Percentiles rank a stretch among this genome's conserved stretches.
Evolutionary conservation across 2,888 invertebrate species (phyloP).

Genomic region (Ceramica pisi): DNA sequence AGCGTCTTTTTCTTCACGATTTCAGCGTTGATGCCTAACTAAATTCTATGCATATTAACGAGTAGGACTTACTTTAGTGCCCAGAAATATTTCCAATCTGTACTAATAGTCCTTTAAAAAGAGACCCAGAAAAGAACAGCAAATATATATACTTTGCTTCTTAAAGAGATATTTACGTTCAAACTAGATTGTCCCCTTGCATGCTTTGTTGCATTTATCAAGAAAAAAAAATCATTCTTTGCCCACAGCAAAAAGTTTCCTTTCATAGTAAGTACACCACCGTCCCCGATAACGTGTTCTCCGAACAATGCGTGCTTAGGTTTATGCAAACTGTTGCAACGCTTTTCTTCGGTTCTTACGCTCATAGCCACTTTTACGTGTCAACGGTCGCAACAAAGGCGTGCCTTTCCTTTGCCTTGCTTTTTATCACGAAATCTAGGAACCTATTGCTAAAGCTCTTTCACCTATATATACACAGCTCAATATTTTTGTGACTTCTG

Average conservation of each 20-base stretch:
- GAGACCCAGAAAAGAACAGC: not conserved
- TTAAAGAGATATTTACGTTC: not conserved
- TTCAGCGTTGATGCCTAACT: not conserved
- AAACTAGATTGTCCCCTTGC: not conserved
- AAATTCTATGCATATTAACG: not conserved
- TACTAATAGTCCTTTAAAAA: not conserved
- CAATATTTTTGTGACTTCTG: not conserved
- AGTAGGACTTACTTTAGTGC: not conserved
- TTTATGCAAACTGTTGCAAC: slow-evolving; percentile 51
- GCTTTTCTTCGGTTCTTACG: slow-evolving; percentile 20
- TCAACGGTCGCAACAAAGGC: slow-evolving; percentile 16
- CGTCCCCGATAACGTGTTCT: slow-evolving; percentile 37
- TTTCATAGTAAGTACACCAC: slow-evolving; percentile 15
- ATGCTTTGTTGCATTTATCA: not conserved
- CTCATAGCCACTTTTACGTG: slow-evolving; percentile 21
- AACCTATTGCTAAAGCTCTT: not conserved
- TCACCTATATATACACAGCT: too few species aligned
- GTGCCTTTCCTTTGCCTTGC: not conserved
- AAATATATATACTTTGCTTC: too few species aligned
- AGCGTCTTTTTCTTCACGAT: not conserved
- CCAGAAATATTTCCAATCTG: not conserved
- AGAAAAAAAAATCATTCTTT: not conserved
- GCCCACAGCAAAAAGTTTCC: slow-evolving; percentile 17
- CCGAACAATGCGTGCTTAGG: slow-evolving; percentile 53
- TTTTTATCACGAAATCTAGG: slow-evolving; percentile 1